Base-by-base conservation (phyloP, 2,888 invertebrate genomes). In the Drosophila planitibia region DNA sequence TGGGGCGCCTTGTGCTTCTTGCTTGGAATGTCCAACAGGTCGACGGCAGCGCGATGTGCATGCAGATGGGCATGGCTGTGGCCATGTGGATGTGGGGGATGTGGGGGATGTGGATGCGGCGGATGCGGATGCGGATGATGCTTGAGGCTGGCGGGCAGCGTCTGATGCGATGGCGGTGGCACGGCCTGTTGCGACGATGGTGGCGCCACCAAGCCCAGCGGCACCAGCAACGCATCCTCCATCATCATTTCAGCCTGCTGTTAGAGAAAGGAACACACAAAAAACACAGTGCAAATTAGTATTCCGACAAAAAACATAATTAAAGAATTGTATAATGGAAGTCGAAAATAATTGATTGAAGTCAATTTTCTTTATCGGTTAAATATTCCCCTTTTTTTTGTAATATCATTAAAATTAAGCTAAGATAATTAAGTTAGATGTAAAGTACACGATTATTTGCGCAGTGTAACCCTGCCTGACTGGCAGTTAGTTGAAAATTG, bases 11-110 rank as follows among this genome's bases (percentile, higher is more conserved):
- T 95, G 64, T 94, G 94, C 92, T 96, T 96, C 94, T 96, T 96
- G 77, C 95, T 94, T 76, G 96, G 96, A 82, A 96, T 95, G 89
- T 96, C 96, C 53, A 95, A 93, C 80, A 90, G 84, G 79, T 94
- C 95, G 90, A 94, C 95, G 49, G 94, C 59, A 16, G 57, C 67
- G 10, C 57, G 66, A 37, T 66, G 57, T 14, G 30, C 7, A 41
- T 58, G 58, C 41, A 30, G 41, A 44, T 44, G 58, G 32, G 32
- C 30, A 16, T 58, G 58, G 39, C 30, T n/a, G 39, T 57, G 58
- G 25, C 47, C 47, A 44, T 44, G 58, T 1, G 32, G 22, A 44
- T 44, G 58, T 16, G 41, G 9, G n/a, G 32, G 22, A 44, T 44
- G 58, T 16, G 41, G 9, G n/a, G 39, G 57, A 51, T 51, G 51